These are phyloP conservation scores for Drosophila leontia DNA, from an alignment of 1,140 invertebrate species.

Conservation along the genomic window DNA sequence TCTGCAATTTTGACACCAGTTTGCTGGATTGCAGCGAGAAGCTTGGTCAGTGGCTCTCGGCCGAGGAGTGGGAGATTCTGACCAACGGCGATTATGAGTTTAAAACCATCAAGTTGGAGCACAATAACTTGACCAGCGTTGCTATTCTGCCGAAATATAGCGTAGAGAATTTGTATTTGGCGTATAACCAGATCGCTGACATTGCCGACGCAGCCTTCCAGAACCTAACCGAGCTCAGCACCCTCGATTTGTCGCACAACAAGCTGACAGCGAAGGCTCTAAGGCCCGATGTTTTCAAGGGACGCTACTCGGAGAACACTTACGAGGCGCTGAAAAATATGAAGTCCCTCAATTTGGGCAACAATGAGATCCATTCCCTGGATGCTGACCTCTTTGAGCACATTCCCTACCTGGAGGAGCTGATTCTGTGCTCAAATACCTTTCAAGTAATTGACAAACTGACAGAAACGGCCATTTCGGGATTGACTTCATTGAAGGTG, in stretches of 20 bases:
- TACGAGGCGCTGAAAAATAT: slow-evolving; percentile 88
- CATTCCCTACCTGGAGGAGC: slow-evolving; percentile 87
- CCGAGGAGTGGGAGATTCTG: slow-evolving; percentile 83
- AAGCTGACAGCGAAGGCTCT: slow-evolving; percentile 87
- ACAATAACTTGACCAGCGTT: slow-evolving; percentile 68
- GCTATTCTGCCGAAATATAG: slow-evolving; percentile 76
- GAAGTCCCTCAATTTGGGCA: slow-evolving; percentile 87
- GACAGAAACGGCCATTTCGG: slow-evolving; percentile 88
- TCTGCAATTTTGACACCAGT: slow-evolving; percentile 39
- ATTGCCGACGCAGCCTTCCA: slow-evolving; percentile 88
- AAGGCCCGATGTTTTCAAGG: slow-evolving; percentile 88
- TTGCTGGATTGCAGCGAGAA: slow-evolving; percentile 78
- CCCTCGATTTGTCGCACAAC: slow-evolving; percentile 90
- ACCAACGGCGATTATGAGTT: slow-evolving; percentile 78
- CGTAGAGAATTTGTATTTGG: slow-evolving; percentile 86
- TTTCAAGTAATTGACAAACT: slow-evolving; percentile 87
- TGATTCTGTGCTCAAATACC: slow-evolving; percentile 89
- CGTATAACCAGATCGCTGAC: slow-evolving; percentile 86
- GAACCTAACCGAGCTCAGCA: slow-evolving; percentile 87
- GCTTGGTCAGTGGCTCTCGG: slow-evolving; percentile 62
- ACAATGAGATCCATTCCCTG: slow-evolving; percentile 89
- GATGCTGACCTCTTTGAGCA: slow-evolving; percentile 91
- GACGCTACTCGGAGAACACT: slow-evolving; percentile 86
- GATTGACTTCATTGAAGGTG: slow-evolving; percentile 88
- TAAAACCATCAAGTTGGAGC: slow-evolving; percentile 78